These are phyloP conservation scores for Luidia sarsii DNA, from an alignment of 53 echinoderm and acorn worm species.

Conservation along the genomic window DNA sequence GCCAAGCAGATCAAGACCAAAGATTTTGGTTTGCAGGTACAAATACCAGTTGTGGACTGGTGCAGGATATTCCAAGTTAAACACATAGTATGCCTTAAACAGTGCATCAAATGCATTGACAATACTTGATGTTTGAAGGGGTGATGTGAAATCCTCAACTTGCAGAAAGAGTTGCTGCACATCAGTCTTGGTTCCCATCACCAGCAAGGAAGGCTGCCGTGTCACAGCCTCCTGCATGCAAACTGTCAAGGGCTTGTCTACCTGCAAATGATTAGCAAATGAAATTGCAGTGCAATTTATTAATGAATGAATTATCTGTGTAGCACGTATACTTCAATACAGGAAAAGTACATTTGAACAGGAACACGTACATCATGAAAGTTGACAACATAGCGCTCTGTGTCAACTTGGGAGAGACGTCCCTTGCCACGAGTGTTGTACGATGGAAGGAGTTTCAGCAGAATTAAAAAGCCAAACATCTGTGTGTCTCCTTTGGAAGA, in stretches of 20 bases:
- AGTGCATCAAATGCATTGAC: neutral
- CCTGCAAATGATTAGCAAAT: neutral
- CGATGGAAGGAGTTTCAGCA: neutral
- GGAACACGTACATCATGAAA: slow-evolving; percentile 5
- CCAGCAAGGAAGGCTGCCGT: neutral
- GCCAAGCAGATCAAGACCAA: too few relatives aligned
- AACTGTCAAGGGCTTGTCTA: neutral
- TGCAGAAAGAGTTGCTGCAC: neutral
- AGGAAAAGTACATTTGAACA: too few relatives aligned
- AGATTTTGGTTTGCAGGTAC: too few relatives aligned
- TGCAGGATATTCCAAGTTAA: neutral
- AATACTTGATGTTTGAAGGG: neutral
- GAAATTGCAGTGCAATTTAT: too few relatives aligned
- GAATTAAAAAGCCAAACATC: neutral
- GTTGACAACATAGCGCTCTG: neutral
- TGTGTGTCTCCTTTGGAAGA: neutral
- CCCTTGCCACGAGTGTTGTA: slow-evolving; percentile 22
- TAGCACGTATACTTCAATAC: too few relatives aligned
- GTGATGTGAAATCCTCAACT: neutral
- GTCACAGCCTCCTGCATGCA: neutral
- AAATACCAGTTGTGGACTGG: neutral
- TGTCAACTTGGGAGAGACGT: neutral
- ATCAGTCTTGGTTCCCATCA: neutral
- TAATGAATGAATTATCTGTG: too few relatives aligned
- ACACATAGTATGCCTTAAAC: neutral